Evolutionary conservation across 1,140 invertebrate species (phyloP).

Genomic region (Trigoniulus corallinus): DNA sequence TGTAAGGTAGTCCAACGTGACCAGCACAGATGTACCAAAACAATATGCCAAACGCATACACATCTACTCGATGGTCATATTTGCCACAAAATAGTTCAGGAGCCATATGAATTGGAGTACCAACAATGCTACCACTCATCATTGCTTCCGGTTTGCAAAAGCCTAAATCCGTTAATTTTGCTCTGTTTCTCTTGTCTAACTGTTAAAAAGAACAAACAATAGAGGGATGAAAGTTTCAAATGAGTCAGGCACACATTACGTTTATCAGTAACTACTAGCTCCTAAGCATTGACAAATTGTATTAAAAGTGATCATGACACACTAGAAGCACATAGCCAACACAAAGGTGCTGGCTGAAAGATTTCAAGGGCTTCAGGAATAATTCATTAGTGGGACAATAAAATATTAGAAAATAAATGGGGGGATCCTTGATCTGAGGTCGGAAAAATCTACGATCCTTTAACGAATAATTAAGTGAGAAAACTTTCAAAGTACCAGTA

Average conservation of each 20-base stretch:
- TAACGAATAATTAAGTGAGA: too few species aligned
- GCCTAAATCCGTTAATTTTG: slow-evolving; percentile 71
- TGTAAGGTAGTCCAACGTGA: slow-evolving; percentile 54
- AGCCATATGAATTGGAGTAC: slow-evolving; percentile 84
- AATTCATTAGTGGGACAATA: too few species aligned
- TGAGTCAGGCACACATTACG: background rate
- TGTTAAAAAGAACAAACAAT: slow-evolving; percentile 18
- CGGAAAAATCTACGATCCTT: too few species aligned
- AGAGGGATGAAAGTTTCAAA: too few species aligned
- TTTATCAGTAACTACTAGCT: too few species aligned
- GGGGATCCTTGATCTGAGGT: too few species aligned
- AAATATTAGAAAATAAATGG: too few species aligned
- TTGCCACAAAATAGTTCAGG: slow-evolving; percentile 65
- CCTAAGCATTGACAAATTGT: background rate
- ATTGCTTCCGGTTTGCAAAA: slow-evolving; percentile 84
- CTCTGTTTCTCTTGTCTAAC: slow-evolving; percentile 53
- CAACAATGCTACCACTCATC: slow-evolving; percentile 58
- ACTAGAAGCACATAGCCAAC: too few species aligned
- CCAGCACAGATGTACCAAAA: slow-evolving; percentile 85
- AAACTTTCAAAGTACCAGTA: too few species aligned
- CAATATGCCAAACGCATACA: slow-evolving; percentile 79
- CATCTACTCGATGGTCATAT: slow-evolving; percentile 72
- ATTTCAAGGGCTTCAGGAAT: too few species aligned
- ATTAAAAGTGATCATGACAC: too few species aligned
- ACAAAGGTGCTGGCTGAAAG: too few species aligned